A percentile compares a stretch with the other conserved stretches of the same genome.
These are phyloP conservation scores for Spodoptera litura DNA, from an alignment of 1,140 invertebrate genomes.

Conservation along the genomic window DNA sequence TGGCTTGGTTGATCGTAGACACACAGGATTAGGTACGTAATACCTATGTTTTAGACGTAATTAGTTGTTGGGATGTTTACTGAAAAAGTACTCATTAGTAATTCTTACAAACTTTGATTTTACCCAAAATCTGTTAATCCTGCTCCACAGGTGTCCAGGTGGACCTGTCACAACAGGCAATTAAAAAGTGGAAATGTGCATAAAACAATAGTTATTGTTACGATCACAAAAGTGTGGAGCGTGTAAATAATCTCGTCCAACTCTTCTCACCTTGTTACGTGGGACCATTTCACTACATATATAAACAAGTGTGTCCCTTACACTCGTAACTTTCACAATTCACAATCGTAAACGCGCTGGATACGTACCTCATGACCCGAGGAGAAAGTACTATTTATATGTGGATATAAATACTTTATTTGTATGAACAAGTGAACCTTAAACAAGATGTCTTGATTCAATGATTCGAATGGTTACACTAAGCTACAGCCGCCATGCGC, in stretches of 20 bases:
- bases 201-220: slow-evolving; percentile 18
- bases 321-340: slow-evolving; percentile 41
- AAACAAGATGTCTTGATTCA: slow-evolving; percentile 11
- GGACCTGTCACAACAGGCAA: too few relatives aligned
- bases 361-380: slow-evolving; percentile 30
- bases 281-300: slow-evolving; percentile 37
- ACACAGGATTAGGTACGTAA: too few relatives aligned
- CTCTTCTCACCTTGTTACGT: slow-evolving; percentile 36
- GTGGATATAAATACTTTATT: slow-evolving; percentile 24
- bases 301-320: slow-evolving; percentile 27
- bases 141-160: too few relatives aligned
- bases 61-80: neutral
- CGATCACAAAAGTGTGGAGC: neutral
- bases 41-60: neutral
- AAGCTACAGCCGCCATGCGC: neutral
- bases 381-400: slow-evolving; percentile 28
- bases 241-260: slow-evolving; percentile 30
- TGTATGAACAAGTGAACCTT: slow-evolving; percentile 16
- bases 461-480: slow-evolving; percentile 9
- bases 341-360: slow-evolving; percentile 33
- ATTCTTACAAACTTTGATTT: too few relatives aligned
- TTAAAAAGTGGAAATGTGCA: neutral
- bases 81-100: neutral
- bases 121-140: too few relatives aligned
- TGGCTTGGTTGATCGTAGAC: too few relatives aligned